phyloP scores from a whole-genome alignment of 2,113 vertebrate species.

The Actenoides hombroni region DNA sequence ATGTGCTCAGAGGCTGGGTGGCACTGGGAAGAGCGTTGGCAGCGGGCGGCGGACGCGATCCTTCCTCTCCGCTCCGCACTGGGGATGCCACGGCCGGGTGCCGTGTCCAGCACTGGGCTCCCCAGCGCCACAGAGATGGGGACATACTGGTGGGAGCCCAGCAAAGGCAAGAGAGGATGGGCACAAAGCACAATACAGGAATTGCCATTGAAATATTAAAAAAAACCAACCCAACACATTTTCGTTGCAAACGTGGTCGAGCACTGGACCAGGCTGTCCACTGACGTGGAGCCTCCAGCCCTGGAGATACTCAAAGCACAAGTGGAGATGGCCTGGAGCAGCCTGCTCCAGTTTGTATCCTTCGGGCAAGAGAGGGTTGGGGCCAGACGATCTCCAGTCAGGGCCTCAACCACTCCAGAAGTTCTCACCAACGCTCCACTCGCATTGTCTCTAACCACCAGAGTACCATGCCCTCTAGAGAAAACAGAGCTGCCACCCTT shows the following conservation, averaged over 20 bases:
- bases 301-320: background rate
- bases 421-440: background rate
- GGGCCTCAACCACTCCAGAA: background rate
- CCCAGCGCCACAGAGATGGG: background rate
- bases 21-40: background rate
- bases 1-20: background rate
- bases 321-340: accelerated
- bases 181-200: background rate
- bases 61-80: background rate
- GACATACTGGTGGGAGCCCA: background rate
- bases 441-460: background rate
- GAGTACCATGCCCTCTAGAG: background rate
- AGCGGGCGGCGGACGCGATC: background rate
- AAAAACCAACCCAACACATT: background rate
- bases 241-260: background rate
- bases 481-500: background rate
- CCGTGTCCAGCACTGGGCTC: background rate
- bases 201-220: background rate
- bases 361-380: background rate
- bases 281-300: background rate
- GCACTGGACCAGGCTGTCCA: background rate
- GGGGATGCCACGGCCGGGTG: background rate
- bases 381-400: background rate
- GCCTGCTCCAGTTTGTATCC: background rate
- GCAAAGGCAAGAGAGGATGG: background rate